Percentiles rank a stretch among this genome's conserved stretches.
Evolutionary conservation across 2,888 invertebrate species (phyloP).

Genomic region (Adineta ricciae): DNA sequence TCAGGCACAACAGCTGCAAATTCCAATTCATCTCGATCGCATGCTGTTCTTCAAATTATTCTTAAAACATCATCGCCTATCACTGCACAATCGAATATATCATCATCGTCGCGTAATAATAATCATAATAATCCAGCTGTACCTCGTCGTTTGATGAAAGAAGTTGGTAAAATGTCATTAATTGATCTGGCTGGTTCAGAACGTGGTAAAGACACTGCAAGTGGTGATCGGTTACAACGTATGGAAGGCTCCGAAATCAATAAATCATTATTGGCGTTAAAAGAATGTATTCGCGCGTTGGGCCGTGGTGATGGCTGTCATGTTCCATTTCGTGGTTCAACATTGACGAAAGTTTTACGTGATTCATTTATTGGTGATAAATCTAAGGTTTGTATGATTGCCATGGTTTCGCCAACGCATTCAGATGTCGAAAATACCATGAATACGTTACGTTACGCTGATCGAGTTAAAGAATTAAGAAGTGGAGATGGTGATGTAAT

Average conservation of each 20-base stretch:
- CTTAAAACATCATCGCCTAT: constrained; percentile 52
- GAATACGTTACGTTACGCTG: constrained; percentile 92
- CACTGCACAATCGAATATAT: neutral
- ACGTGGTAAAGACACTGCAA: constrained; percentile 92
- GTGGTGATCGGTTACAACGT: constrained; percentile 82
- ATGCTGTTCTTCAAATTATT: constrained; percentile 95
- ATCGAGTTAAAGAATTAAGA: constrained; percentile 52
- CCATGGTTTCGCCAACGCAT: constrained; percentile 95
- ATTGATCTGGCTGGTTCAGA: constrained; percentile 87
- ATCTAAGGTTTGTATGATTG: constrained; percentile 97
- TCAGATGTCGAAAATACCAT: constrained; percentile 92
- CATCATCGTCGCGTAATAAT: neutral
- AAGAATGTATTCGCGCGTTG: constrained; percentile 70
- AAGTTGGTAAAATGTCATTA: constrained; percentile 90
- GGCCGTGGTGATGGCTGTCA: constrained; percentile 85
- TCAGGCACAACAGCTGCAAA: constrained; percentile 95
- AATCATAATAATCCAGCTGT: neutral
- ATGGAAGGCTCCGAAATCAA: constrained; percentile 96
- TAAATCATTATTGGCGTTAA: constrained; percentile 83
- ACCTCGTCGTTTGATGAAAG: constrained; percentile 36
- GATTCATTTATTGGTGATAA: constrained; percentile 97
- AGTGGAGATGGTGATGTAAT: neutral
- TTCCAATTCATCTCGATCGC: constrained; percentile 91
- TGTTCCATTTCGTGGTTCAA: constrained; percentile 90
- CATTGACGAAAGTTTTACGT: constrained; percentile 83